These are phyloP conservation scores for Lophius piscatorius DNA, from an alignment of 2,113 vertebrate genomes.

Conservation along the genomic window DNA sequence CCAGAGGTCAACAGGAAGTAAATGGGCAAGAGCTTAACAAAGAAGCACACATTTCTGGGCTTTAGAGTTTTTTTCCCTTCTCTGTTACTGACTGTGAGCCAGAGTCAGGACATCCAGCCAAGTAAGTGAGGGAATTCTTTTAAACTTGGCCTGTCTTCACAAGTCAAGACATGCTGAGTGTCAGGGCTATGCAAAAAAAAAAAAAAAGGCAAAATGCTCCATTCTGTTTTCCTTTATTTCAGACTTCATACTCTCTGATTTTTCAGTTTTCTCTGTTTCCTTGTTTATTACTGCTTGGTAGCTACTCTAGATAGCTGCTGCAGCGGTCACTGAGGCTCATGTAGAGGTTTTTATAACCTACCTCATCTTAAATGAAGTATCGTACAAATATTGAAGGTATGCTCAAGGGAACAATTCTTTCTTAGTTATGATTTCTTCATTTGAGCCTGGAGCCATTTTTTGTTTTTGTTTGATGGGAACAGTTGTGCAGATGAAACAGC, in stretches of 20 bases:
- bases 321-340: not conserved
- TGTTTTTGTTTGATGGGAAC: too few species aligned
- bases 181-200: slow-evolving; percentile 38
- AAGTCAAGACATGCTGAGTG: slow-evolving; percentile 51
- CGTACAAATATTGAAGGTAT: too few species aligned
- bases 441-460: too few species aligned
- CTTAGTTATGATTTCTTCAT: too few species aligned
- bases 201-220: slow-evolving; percentile 23
- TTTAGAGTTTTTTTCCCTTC: not conserved
- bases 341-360: slow-evolving; percentile 2
- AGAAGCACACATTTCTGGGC: slow-evolving; percentile 38
- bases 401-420: too few species aligned
- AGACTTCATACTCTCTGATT: slow-evolving; percentile 10
- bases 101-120: slow-evolving; percentile 38
- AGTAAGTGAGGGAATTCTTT: slow-evolving; percentile 61
- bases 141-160: slow-evolving; percentile 50
- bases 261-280: slow-evolving; percentile 20
- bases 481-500: too few species aligned
- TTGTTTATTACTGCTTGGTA: not conserved
- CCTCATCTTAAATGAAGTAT: not conserved
- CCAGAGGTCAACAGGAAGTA: slow-evolving; percentile 74
- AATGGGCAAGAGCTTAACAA: slow-evolving; percentile 28
- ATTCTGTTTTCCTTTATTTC: slow-evolving; percentile 24
- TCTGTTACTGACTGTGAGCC: slow-evolving; percentile 28
- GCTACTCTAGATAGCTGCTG: not conserved